Evolutionary conservation across 2,888 invertebrate species (phyloP).

Genomic region (Phorcus lineatus): DNA sequence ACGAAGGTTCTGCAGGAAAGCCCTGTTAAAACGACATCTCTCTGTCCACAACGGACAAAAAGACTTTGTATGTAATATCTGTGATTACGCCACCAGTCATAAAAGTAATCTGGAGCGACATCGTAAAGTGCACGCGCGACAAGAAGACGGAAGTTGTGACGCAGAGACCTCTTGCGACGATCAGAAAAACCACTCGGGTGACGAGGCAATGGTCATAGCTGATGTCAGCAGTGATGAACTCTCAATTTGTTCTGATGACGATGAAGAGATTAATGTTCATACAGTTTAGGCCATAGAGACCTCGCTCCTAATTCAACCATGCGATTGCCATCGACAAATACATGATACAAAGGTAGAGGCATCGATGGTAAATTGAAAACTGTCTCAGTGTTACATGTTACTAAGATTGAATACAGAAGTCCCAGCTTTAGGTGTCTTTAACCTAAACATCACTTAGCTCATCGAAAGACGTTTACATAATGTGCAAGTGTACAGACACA

Average conservation of each 20-base stretch:
- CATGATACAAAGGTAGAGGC: no score
- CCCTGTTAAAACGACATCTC: constrained; percentile 76
- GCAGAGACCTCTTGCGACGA: constrained; percentile 31
- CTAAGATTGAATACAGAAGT: no score
- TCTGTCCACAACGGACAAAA: constrained; percentile 77
- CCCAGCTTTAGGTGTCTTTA: no score
- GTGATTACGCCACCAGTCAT: constrained; percentile 77
- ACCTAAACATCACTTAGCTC: no score
- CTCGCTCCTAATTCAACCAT: no score
- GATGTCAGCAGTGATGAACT: constrained; percentile 42
- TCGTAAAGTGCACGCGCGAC: constrained; percentile 71
- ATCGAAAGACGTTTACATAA: no score
- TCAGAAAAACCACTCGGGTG: constrained; percentile 26
- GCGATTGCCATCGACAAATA: no score
- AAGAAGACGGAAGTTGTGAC: constrained; percentile 55
- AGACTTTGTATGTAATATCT: constrained; percentile 75
- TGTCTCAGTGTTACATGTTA: no score
- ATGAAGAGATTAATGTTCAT: constrained; percentile 39
- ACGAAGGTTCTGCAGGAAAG: constrained; percentile 76
- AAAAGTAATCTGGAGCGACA: constrained; percentile 77
- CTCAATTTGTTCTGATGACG: constrained; percentile 44
- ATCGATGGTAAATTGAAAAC: no score
- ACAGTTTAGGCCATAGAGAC: constrained; percentile 24
- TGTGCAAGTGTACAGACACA: background rate
- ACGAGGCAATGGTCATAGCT: constrained; percentile 1